Evolutionary conservation across 2,113 vertebrate species (phyloP).

Genomic region (Jaculus jaculus): DNA sequence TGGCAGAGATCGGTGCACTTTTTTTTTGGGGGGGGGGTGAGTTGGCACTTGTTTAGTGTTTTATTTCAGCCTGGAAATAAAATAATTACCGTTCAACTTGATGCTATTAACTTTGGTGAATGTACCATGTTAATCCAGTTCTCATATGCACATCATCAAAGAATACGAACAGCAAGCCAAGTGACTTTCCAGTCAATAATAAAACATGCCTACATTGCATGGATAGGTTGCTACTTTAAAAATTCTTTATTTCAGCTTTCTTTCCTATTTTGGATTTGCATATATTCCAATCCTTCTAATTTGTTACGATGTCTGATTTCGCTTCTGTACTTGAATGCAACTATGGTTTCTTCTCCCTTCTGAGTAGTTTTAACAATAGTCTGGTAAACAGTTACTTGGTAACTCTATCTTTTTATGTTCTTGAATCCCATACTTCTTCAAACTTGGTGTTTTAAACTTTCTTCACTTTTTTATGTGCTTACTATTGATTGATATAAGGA

Average conservation of each 20-base stretch:
- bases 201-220: not conserved
- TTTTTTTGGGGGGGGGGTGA: not conserved
- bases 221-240: not conserved
- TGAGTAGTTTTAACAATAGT: constrained; percentile 7
- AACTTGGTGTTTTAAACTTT: constrained; percentile 25
- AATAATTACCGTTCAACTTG: constrained; percentile 25
- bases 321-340: not conserved
- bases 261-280: not conserved
- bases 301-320: not conserved
- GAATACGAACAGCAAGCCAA: not conserved
- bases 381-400: not conserved
- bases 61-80: constrained; percentile 28
- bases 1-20: not conserved
- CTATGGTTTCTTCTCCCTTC: constrained; percentile 24
- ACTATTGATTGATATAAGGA: not conserved
- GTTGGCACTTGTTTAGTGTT: constrained; percentile 34
- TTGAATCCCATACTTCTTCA: not conserved
- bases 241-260: not conserved
- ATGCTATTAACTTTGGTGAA: constrained; percentile 38
- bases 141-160: not conserved
- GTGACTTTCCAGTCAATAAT: not conserved
- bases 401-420: not conserved
- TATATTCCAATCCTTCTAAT: not conserved
- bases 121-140: constrained; percentile 26
- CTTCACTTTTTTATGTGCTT: not conserved